phyloP scores from a whole-genome alignment of 2,797 vertebrate species.

The Lithobates sylvaticus region DNA sequence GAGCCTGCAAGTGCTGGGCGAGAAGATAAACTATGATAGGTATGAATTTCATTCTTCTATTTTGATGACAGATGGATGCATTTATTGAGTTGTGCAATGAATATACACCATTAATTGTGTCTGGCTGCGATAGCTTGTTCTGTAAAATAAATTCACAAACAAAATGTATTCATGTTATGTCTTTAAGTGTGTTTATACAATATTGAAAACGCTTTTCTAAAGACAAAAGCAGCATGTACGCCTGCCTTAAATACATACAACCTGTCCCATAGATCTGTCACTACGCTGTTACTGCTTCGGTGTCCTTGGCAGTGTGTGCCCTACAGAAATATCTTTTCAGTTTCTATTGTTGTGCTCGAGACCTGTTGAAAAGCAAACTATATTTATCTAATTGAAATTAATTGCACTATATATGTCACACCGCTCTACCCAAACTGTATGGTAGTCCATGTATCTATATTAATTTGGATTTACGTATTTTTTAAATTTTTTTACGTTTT shows the following conservation, averaged over 20 bases:
- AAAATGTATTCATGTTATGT: neutral
- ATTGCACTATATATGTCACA: neutral
- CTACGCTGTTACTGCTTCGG: neutral
- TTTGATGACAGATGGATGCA: neutral
- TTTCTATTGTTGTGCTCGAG: conserved; percentile 6
- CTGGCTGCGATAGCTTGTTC: neutral
- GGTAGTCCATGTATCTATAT: neutral
- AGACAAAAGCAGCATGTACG: neutral
- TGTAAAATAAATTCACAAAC: neutral
- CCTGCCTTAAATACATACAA: conserved; percentile 3
- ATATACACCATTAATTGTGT: neutral
- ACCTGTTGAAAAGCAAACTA: neutral
- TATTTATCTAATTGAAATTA: neutral
- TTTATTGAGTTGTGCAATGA: neutral
- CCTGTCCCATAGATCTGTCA: conserved; percentile 10
- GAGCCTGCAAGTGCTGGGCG: conserved; percentile 64
- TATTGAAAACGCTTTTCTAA: neutral
- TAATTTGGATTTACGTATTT: neutral
- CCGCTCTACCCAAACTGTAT: neutral
- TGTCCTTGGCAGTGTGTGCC: conserved; percentile 24
- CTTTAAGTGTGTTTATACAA: conserved; percentile 3
- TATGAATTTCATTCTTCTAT: conserved; percentile 40
- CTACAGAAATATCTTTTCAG: neutral
- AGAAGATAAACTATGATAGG: conserved; percentile 59
- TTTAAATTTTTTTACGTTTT: neutral